These are phyloP conservation scores for Novumbra hubbsi DNA, from an alignment of 2,797 vertebrate genomes.

Conservation along the genomic window DNA sequence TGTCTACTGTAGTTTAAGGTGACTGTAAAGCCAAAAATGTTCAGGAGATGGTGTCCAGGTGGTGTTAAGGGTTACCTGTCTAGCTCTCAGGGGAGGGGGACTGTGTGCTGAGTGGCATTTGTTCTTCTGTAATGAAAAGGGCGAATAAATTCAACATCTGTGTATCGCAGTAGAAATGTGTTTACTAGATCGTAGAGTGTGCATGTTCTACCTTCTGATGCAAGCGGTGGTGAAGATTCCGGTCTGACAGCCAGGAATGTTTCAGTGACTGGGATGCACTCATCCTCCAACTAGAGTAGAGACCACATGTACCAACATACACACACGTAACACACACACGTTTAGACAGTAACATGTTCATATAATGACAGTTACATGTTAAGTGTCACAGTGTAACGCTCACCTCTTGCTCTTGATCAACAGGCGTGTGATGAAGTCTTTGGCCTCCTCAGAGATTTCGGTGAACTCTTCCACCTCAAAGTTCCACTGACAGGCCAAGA, in stretches of 20 bases:
- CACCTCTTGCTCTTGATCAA: constrained; percentile 96
- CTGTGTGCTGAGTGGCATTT: constrained; percentile 69
- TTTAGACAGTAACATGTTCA: not conserved
- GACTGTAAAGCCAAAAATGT: not conserved
- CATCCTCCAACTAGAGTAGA: constrained; percentile 88
- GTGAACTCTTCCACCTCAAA: constrained; percentile 91
- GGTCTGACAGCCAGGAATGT: constrained; percentile 92
- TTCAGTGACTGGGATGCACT: constrained; percentile 90
- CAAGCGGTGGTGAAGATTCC: constrained; percentile 81
- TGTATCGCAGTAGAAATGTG: not conserved
- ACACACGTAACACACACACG: constrained; percentile 2
- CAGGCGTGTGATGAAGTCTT: constrained; percentile 93
- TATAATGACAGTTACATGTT: not conserved
- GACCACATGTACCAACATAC: constrained; percentile 5
- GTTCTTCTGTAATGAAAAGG: constrained; percentile 62
- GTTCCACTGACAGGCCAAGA: constrained; percentile 91
- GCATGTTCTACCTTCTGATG: constrained; percentile 73
- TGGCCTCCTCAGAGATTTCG: constrained; percentile 87
- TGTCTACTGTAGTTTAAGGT: not conserved
- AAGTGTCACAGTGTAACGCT: not conserved
- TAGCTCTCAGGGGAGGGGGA: constrained; percentile 71
- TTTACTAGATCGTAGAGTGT: not conserved
- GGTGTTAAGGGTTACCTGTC: constrained; percentile 71
- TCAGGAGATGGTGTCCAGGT: not conserved
- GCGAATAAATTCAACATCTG: not conserved